A percentile compares a stretch with the other conserved stretches of the same genome.
Conservation (phyloP, 2,888 invertebrate species). For the Globia sparganii region DNA sequence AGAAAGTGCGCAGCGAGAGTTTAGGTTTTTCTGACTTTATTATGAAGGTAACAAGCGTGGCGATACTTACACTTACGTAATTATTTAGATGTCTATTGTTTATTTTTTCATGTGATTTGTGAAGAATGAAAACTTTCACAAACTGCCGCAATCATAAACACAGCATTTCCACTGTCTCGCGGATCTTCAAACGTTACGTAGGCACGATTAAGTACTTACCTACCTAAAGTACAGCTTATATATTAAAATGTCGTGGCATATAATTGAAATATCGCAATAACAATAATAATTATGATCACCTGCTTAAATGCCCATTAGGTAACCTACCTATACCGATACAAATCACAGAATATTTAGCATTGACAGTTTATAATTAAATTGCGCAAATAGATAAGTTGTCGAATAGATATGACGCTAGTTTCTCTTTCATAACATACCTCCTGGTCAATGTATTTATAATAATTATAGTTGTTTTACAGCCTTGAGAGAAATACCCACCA, state of each 20-base stretch:
- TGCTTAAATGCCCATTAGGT: background rate
- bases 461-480: slow-evolving; percentile 29
- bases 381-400: slow-evolving; percentile 21
- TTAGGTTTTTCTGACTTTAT: slow-evolving; percentile 17
- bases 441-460: slow-evolving; percentile 24
- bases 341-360: slow-evolving; percentile 23
- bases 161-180: background rate
- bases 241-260: background rate
- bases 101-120: background rate
- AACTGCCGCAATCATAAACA: background rate
- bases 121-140: slow-evolving; percentile 7
- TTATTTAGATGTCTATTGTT: background rate
- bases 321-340: background rate
- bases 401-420: slow-evolving; percentile 19
- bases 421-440: slow-evolving; percentile 37
- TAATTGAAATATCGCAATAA: slow-evolving; percentile 17
- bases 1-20: slow-evolving; percentile 66
- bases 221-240: background rate
- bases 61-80: slow-evolving; percentile 8
- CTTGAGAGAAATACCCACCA: slow-evolving; percentile 1
- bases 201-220: background rate
- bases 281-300: background rate
- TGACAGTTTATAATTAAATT: slow-evolving; percentile 24
- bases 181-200: background rate
- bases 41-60: slow-evolving; percentile 19